Percentiles rank a stretch among this genome's conserved stretches.
phyloP scores from a whole-genome alignment of 1,140 invertebrate species.

The Uloborus diversus region DNA sequence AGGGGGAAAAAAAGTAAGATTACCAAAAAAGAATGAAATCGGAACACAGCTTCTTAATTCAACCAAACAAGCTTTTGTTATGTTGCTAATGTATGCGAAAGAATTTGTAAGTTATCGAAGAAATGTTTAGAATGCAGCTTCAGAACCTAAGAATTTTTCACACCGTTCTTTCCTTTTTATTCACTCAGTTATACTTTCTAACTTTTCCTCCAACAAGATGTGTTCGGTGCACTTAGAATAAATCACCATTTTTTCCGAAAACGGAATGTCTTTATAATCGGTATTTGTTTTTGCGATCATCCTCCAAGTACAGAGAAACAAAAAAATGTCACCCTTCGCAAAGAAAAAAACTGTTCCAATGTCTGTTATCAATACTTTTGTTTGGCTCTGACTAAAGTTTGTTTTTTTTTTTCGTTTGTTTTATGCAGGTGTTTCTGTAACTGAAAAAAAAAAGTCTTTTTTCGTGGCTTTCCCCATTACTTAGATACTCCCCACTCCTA shows the following conservation, averaged over 20 bases:
- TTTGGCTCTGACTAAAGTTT: background rate
- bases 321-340: background rate
- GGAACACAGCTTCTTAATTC: too few species aligned
- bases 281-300: background rate
- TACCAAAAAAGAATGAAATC: too few species aligned
- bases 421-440: background rate
- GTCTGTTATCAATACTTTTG: conserved; percentile 10
- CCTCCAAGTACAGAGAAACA: background rate
- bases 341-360: background rate
- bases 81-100: background rate
- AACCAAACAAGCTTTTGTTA: too few species aligned
- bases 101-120: background rate
- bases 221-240: background rate
- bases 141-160: background rate
- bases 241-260: background rate
- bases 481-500: background rate
- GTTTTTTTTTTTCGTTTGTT: background rate
- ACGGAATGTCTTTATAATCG: background rate
- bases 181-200: background rate
- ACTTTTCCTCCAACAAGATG: background rate
- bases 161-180: background rate
- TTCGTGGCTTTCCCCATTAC: background rate
- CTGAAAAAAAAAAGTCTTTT: background rate
- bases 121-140: background rate
- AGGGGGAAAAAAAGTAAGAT: too few species aligned